A percentile compares a stretch with the other conserved stretches of the same genome.
phyloP scores from a whole-genome alignment of 2,113 vertebrate species.

The Verasper variegatus region DNA sequence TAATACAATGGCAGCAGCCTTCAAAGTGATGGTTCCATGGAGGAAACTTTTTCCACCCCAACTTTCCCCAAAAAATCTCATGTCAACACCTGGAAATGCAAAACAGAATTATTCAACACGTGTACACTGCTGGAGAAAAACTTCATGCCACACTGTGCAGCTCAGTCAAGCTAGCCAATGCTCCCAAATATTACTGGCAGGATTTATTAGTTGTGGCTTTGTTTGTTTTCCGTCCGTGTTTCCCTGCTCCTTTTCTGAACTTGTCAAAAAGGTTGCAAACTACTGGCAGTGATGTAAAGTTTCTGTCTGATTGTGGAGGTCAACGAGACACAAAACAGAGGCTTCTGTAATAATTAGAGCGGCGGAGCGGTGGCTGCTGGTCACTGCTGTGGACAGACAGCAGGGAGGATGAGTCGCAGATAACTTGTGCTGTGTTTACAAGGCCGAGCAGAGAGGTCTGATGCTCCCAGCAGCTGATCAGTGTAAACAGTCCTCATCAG shows the following conservation, averaged over 20 bases:
- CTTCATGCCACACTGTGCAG: background rate
- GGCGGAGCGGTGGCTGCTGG: background rate
- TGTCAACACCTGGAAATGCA: conserved; percentile 41
- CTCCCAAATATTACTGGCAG: conserved; percentile 13
- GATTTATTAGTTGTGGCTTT: background rate
- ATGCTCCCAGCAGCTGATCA: conserved; percentile 41
- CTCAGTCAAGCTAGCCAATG: background rate
- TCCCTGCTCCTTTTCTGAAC: conserved; percentile 1
- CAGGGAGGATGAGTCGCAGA: conserved; percentile 11
- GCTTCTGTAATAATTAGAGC: conserved; percentile 1
- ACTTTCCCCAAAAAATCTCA: conserved; percentile 30
- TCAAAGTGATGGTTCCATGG: conserved; percentile 8
- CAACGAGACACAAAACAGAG: conserved; percentile 23
- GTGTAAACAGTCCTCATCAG: conserved; percentile 51
- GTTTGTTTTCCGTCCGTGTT: conserved; percentile 5
- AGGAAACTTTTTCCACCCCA: conserved; percentile 42
- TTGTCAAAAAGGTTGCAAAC: conserved; percentile 15
- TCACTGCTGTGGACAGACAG: background rate
- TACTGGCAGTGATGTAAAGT: conserved; percentile 20
- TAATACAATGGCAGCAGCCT: conserved; percentile 7
- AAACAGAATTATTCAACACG: conserved; percentile 28
- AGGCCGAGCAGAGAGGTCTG: background rate
- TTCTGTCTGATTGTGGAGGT: conserved; percentile 10
- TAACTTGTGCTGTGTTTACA: conserved; percentile 38
- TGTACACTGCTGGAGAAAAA: background rate